Evolutionary conservation across 2,888 invertebrate genomes (phyloP).

Genomic region (Deilephila porcellus): DNA sequence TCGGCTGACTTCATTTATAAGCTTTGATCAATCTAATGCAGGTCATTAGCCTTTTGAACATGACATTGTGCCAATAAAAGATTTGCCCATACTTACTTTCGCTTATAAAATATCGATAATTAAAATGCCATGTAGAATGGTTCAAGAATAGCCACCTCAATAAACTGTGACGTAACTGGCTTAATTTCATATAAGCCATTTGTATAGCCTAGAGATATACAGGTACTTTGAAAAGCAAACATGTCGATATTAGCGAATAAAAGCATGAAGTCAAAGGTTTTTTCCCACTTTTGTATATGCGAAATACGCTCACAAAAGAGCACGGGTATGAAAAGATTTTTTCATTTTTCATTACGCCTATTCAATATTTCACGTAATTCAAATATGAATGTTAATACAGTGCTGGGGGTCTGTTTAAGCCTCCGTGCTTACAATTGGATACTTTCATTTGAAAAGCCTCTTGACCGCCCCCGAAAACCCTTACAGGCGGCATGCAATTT

Average conservation of each 20-base stretch:
- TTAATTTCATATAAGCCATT: slow-evolving; percentile 31
- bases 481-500: slow-evolving; percentile 60
- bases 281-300: slow-evolving; percentile 19
- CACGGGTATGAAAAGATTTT: slow-evolving; percentile 26
- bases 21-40: too few relatives aligned
- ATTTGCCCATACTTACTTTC: neutral
- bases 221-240: slow-evolving; percentile 26
- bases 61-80: too few relatives aligned
- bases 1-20: too few relatives aligned
- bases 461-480: slow-evolving; percentile 36
- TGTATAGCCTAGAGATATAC: slow-evolving; percentile 22
- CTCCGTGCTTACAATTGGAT: slow-evolving; percentile 4
- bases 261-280: slow-evolving; percentile 25
- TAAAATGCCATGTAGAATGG: neutral
- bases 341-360: slow-evolving; percentile 28
- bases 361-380: slow-evolving; percentile 35
- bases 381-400: slow-evolving; percentile 35
- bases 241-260: slow-evolving; percentile 27
- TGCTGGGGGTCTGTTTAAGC: slow-evolving; percentile 18
- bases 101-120: neutral
- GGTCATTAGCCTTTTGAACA: too few relatives aligned
- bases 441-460: slow-evolving; percentile 17
- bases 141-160: slow-evolving; percentile 6
- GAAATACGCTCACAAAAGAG: slow-evolving; percentile 20
- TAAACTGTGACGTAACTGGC: slow-evolving; percentile 29